These are phyloP conservation scores for Pachycephala philippinensis DNA, from an alignment of 2,113 vertebrate species.

Conservation along the genomic window DNA sequence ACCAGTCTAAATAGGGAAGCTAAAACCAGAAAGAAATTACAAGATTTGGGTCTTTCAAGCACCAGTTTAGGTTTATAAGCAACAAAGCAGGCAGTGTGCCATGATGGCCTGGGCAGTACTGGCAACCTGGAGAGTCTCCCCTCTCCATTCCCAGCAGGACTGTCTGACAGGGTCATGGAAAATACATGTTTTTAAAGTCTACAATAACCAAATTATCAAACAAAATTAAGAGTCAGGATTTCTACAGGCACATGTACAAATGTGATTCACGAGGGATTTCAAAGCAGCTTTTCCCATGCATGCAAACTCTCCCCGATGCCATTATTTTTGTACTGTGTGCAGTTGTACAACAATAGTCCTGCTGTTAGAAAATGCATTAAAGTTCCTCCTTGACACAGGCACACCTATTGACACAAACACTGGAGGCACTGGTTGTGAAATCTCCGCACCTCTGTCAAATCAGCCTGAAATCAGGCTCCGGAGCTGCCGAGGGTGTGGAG, in stretches of 20 bases:
- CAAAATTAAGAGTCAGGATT: background rate
- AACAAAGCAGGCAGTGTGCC: background rate
- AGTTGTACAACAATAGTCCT: background rate
- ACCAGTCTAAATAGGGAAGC: background rate
- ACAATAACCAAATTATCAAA: background rate
- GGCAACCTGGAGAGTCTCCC: background rate
- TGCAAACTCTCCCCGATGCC: accelerated
- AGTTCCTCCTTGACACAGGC: background rate
- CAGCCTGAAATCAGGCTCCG: background rate
- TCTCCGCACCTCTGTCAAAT: background rate
- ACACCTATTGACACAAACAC: background rate
- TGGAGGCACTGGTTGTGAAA: background rate
- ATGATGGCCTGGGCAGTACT: background rate
- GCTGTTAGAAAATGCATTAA: background rate
- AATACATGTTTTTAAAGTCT: background rate
- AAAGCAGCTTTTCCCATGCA: background rate
- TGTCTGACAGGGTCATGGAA: background rate
- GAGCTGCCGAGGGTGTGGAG: background rate
- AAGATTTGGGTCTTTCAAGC: background rate
- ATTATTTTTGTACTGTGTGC: background rate
- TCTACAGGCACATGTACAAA: background rate
- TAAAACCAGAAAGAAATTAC: background rate
- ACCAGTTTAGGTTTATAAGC: background rate
- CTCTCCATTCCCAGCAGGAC: background rate
- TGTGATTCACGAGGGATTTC: background rate